phyloP scores from a whole-genome alignment of 2,888 invertebrate species.

The Calameuta filiformis region DNA sequence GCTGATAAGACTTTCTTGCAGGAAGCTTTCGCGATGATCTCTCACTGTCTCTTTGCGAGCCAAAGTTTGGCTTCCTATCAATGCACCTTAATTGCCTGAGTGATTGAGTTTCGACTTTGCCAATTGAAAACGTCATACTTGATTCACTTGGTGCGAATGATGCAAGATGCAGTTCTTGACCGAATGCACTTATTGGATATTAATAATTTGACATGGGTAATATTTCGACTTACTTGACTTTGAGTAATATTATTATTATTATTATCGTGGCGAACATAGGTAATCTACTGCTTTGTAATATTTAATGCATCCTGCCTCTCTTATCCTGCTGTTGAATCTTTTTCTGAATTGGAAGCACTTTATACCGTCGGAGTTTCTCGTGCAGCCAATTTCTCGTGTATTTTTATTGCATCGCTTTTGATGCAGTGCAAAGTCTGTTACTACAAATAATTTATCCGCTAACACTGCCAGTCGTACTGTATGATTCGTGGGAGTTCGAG shows the following conservation, averaged over 20 bases:
- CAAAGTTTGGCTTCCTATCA: not conserved
- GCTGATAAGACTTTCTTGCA: not conserved
- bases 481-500: conserved; percentile 27
- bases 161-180: not conserved
- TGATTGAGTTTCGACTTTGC: not conserved
- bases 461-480: conserved; percentile 15
- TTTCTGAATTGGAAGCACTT: not conserved
- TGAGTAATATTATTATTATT: not conserved
- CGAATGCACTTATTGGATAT: not conserved
- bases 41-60: not conserved
- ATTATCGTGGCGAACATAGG: not conserved
- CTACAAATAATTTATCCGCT: conserved; percentile 47
- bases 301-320: not conserved
- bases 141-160: not conserved
- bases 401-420: conserved; percentile 28
- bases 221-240: not conserved
- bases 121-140: not conserved
- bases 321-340: not conserved
- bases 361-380: not conserved
- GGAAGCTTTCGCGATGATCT: not conserved
- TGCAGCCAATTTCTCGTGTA: conserved; percentile 15
- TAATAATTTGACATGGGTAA: not conserved
- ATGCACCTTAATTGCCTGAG: not conserved
- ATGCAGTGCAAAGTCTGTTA: conserved; percentile 21
- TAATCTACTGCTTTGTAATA: not conserved